phyloP scores from a whole-genome alignment of 2,797 vertebrate genomes.

The Melanotaenia trifasciata region DNA sequence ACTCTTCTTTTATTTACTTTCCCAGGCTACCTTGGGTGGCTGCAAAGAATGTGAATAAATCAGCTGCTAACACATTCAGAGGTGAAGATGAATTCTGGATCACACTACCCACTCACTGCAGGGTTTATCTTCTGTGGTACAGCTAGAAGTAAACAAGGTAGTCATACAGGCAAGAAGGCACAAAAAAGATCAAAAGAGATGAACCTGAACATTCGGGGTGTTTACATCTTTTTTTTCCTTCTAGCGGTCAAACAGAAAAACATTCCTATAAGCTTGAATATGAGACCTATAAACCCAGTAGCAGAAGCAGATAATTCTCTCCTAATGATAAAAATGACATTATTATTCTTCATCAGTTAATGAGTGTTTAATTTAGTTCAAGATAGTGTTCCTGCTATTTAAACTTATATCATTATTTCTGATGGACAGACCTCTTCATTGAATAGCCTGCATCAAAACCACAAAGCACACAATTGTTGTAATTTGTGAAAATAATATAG shows the following conservation, averaged over 20 bases:
- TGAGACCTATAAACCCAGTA: neutral
- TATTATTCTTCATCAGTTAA: neutral
- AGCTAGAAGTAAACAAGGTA: conserved; percentile 36
- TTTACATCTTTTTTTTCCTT: neutral
- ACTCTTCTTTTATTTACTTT: conserved; percentile 37
- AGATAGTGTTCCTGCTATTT: neutral
- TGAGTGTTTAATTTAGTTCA: neutral
- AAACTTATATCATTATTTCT: neutral
- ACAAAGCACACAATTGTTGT: neutral
- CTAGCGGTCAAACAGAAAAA: neutral
- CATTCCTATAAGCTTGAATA: neutral
- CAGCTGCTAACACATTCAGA: conserved; percentile 23
- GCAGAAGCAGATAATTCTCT: neutral
- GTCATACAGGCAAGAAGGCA: conserved; percentile 10
- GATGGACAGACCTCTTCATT: neutral
- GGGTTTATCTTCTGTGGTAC: conserved; percentile 28
- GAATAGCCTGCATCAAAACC: neutral
- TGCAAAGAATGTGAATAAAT: conserved; percentile 26
- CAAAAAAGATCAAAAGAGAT: conserved; percentile 2
- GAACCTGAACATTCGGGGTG: neutral
- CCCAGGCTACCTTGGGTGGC: conserved; percentile 8
- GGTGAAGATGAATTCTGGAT: conserved; percentile 20
- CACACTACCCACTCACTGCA: conserved; percentile 44
- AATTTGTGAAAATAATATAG: neutral
- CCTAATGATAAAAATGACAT: neutral